phyloP scores from a whole-genome alignment of 2,888 invertebrate species.

The Falcaria lacertinaria region DNA sequence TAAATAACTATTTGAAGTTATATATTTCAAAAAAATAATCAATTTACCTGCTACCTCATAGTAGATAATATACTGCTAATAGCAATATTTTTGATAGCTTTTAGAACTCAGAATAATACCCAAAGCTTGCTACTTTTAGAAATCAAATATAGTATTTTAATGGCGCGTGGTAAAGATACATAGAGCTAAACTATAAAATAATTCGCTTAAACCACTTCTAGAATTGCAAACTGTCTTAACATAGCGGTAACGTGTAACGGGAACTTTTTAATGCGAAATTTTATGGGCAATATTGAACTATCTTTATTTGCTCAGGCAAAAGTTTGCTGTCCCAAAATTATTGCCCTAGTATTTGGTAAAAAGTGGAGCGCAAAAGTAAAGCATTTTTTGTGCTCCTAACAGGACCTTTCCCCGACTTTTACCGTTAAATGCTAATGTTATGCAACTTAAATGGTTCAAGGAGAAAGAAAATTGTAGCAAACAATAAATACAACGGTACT shows the following conservation, averaged over 20 bases:
- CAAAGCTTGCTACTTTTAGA: no score
- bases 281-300: constrained; percentile 50
- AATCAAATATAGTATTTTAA: neutral
- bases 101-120: no score
- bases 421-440: constrained; percentile 52
- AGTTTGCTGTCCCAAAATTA: constrained; percentile 34
- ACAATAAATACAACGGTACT: constrained; percentile 39
- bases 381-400: constrained; percentile 36
- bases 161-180: neutral
- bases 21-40: no score
- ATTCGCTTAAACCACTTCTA: constrained; percentile 26
- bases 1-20: no score
- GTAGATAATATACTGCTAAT: no score
- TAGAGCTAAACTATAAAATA: constrained; percentile 18
- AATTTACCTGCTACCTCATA: no score
- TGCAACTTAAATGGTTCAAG: constrained; percentile 43
- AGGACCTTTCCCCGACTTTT: constrained; percentile 21
- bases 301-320: constrained; percentile 63
- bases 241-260: constrained; percentile 27
- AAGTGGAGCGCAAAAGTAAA: constrained; percentile 65
- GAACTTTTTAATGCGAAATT: constrained; percentile 24
- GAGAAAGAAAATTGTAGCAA: constrained; percentile 38
- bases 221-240: constrained; percentile 22
- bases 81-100: no score
- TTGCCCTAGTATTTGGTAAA: constrained; percentile 65